A percentile compares a stretch with the other conserved stretches of the same genome.
Conservation (phyloP, 2,888 invertebrate genomes). For the Agrotis puta region DNA sequence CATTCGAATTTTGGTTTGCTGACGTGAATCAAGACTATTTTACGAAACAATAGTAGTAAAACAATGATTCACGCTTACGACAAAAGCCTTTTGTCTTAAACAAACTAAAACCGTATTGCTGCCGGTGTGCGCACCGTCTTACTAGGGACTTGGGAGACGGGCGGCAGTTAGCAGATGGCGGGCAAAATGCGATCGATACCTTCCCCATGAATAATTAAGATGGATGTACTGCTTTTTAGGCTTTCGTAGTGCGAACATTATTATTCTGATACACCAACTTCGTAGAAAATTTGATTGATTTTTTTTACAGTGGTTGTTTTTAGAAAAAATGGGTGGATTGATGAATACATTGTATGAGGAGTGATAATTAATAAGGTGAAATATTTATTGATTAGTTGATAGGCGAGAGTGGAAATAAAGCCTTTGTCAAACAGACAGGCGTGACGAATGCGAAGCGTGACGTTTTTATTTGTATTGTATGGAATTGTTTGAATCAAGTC, state of each 20-base stretch:
- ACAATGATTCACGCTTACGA: neutral
- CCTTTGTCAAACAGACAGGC: no score
- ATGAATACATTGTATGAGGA: neutral
- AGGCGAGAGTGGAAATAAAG: neutral
- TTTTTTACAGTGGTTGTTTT: neutral
- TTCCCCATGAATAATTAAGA: slow-evolving; percentile 85
- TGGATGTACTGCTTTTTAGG: slow-evolving; percentile 78
- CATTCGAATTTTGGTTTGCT: neutral
- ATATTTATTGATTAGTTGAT: neutral
- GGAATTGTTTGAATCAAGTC: no score
- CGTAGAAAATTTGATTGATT: slow-evolving; percentile 7
- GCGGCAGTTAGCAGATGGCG: slow-evolving; percentile 74
- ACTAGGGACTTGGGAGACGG: slow-evolving; percentile 59
- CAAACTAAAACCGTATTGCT: neutral
- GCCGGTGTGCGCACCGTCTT: slow-evolving; percentile 15
- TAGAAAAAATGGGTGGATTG: neutral
- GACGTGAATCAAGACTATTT: no score
- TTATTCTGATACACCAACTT: slow-evolving; percentile 29
- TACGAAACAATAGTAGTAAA: no score
- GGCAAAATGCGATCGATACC: slow-evolving; percentile 77
- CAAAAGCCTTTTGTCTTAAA: neutral
- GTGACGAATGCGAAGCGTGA: no score
- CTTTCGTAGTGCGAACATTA: slow-evolving; percentile 58
- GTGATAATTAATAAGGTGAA: neutral
- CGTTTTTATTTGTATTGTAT: no score